Percentiles rank a stretch among this genome's conserved stretches.
Conservation (phyloP, 2,113 vertebrate species). For the Heterotilapia buettikoferi region DNA sequence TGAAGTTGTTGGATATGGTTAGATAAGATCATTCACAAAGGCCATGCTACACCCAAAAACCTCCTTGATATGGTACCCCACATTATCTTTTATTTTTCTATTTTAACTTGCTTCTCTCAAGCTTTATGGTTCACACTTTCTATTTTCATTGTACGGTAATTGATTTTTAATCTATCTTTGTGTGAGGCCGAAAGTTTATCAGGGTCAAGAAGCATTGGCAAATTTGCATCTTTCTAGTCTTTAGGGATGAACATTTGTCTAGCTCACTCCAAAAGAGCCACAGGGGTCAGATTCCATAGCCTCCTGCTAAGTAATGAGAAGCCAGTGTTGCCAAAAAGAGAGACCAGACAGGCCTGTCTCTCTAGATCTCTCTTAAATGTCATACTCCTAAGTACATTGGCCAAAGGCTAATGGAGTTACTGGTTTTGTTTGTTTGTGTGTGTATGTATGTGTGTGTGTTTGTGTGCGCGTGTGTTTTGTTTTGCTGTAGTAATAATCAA, state of each 20-base stretch:
- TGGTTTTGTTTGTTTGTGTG: background rate
- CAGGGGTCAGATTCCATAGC: constrained; percentile 1
- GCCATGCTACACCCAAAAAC: background rate
- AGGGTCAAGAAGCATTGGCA: background rate
- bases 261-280: constrained; percentile 22
- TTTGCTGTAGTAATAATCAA: background rate
- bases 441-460: fast-evolving
- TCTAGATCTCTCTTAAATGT: constrained; percentile 19
- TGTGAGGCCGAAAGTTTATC: background rate
- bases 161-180: background rate
- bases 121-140: background rate
- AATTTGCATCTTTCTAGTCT: background rate
- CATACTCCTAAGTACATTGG: background rate
- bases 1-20: background rate
- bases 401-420: background rate
- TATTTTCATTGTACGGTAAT: background rate
- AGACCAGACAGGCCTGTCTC: constrained; percentile 25
- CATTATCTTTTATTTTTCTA: background rate
- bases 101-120: background rate
- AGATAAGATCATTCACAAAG: background rate
- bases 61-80: background rate
- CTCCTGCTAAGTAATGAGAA: constrained; percentile 18
- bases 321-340: constrained; percentile 13
- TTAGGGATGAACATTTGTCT: constrained; percentile 19
- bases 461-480: background rate